Evolutionary conservation across 2,797 vertebrate species (phyloP).

Genomic region (Remorina albescens): DNA sequence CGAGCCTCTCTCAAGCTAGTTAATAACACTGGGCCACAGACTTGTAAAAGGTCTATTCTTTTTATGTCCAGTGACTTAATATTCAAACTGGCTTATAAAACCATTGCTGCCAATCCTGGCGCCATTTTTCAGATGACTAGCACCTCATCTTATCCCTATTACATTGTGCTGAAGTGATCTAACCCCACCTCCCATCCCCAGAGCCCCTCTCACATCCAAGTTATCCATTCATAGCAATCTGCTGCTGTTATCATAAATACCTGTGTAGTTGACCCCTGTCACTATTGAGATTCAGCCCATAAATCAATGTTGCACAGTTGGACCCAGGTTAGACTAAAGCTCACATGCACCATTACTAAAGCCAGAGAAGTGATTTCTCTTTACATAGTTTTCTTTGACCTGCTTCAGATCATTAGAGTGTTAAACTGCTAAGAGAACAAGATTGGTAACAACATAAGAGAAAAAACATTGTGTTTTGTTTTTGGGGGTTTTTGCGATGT

Average conservation of each 20-base stretch:
- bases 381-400: slow-evolving; percentile 14
- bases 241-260: slow-evolving; percentile 55
- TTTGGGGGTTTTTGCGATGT: slow-evolving; percentile 1
- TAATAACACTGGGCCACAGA: slow-evolving; percentile 67
- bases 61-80: slow-evolving; percentile 63
- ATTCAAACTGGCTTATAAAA: slow-evolving; percentile 73
- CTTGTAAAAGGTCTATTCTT: slow-evolving; percentile 67
- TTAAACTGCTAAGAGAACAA: neutral
- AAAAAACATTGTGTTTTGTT: too few relatives aligned
- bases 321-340: slow-evolving; percentile 31
- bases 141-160: slow-evolving; percentile 74
- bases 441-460: too few relatives aligned
- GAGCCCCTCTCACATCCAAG: slow-evolving; percentile 44
- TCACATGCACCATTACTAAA: slow-evolving; percentile 13
- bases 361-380: slow-evolving; percentile 17
- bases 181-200: slow-evolving; percentile 30
- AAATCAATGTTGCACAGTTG: slow-evolving; percentile 53
- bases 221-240: slow-evolving; percentile 51
- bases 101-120: slow-evolving; percentile 46
- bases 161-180: slow-evolving; percentile 64
- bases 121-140: slow-evolving; percentile 61
- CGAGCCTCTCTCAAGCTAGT: slow-evolving; percentile 38
- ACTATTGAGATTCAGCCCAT: slow-evolving; percentile 29
- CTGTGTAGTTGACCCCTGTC: slow-evolving; percentile 37
- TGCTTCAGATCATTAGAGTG: slow-evolving; percentile 3